Conservation (phyloP, 2,797 vertebrate genomes). For the Schizothorax lantsangensis region DNA sequence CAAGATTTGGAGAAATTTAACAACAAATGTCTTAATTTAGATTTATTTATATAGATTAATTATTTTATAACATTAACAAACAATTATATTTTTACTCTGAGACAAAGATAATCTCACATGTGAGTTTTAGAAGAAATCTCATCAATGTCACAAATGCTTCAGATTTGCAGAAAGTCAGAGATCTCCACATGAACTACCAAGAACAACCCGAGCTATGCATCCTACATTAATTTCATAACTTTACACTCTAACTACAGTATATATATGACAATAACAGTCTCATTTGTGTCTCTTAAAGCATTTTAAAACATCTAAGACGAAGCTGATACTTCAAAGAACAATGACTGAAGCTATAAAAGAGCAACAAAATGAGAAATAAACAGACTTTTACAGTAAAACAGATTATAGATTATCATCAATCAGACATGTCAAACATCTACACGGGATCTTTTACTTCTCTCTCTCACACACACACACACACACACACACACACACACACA, state of each 20-base stretch:
- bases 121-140: constrained; percentile 4
- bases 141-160: not conserved
- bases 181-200: not conserved
- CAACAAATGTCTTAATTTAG: not conserved
- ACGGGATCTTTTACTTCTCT: not conserved
- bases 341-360: not conserved
- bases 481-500: constrained; percentile 5
- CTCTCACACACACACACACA: not conserved
- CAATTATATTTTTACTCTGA: not conserved
- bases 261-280: not conserved
- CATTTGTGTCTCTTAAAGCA: not conserved
- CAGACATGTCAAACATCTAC: not conserved
- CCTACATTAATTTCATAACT: not conserved
- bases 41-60: not conserved
- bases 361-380: not conserved
- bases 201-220: not conserved
- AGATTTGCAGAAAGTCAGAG: not conserved
- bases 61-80: not conserved
- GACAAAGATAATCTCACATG: not conserved
- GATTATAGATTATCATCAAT: not conserved
- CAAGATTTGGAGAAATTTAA: not conserved
- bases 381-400: not conserved
- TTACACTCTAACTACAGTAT: not conserved
- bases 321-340: not conserved
- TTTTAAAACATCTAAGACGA: not conserved